Evolutionary conservation across 1,140 invertebrate genomes (phyloP).

Genomic region (Bombyx mandarina): DNA sequence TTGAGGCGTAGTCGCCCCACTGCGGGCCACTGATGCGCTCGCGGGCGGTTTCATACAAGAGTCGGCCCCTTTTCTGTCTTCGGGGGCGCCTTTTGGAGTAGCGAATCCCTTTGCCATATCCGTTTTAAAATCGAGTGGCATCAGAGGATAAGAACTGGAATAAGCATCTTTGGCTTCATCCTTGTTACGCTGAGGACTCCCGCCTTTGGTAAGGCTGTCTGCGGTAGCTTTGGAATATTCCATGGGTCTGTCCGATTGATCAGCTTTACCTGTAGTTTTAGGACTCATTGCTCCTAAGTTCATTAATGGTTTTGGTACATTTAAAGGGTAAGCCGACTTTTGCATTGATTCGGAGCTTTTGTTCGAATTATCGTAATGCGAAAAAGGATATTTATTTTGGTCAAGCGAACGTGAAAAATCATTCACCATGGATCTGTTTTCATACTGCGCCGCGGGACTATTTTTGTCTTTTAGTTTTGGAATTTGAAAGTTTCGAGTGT

Average conservation of each 20-base stretch:
- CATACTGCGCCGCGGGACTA: constrained; percentile 51
- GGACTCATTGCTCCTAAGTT: constrained; percentile 59
- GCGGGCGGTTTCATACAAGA: constrained; percentile 62
- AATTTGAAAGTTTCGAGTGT: constrained; percentile 87
- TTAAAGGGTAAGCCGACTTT: constrained; percentile 54
- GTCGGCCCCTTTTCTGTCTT: constrained; percentile 57
- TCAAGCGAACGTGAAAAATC: constrained; percentile 51
- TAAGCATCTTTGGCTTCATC: constrained; percentile 54
- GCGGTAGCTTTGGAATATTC: constrained; percentile 51
- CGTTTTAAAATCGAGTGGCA: constrained; percentile 62
- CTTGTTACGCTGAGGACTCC: constrained; percentile 48
- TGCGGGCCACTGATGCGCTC: constrained; percentile 45
- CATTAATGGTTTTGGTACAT: constrained; percentile 56
- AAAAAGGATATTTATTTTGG: constrained; percentile 54
- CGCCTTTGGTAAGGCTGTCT: constrained; percentile 51
- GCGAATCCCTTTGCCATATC: constrained; percentile 60
- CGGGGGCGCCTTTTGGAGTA: constrained; percentile 51
- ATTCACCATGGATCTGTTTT: constrained; percentile 57
- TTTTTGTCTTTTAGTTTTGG: constrained; percentile 77
- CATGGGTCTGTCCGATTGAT: constrained; percentile 36
- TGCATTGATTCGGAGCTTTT: constrained; percentile 43
- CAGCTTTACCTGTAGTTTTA: constrained; percentile 45
- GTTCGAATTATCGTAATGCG: constrained; percentile 50
- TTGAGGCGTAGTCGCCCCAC: constrained; percentile 67
- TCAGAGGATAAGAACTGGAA: constrained; percentile 39